Evolutionary conservation across 2,113 vertebrate genomes (phyloP).

Genomic region (Balaeniceps rex): DNA sequence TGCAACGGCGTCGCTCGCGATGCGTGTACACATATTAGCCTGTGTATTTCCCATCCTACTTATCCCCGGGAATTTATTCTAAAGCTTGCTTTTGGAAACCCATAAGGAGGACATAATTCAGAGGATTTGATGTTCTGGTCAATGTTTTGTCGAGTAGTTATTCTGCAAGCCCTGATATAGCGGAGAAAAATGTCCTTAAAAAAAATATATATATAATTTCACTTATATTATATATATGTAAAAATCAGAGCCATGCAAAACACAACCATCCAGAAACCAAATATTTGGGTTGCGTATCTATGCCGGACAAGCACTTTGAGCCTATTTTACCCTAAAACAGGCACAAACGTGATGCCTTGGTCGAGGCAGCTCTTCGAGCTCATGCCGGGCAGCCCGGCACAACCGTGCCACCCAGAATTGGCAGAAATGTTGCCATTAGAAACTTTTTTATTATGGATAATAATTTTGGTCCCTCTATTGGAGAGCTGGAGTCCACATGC

Average conservation of each 20-base stretch:
- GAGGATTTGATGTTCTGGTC: slow-evolving; percentile 68
- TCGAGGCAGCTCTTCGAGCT: background rate
- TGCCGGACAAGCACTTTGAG: background rate
- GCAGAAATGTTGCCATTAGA: background rate
- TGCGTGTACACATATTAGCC: slow-evolving; percentile 56
- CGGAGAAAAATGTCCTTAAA: background rate
- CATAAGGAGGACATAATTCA: slow-evolving; percentile 70
- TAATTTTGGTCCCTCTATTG: background rate
- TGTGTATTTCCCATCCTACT: slow-evolving; percentile 28
- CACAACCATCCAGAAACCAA: background rate
- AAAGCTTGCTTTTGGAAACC: slow-evolving; percentile 75
- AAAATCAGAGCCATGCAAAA: background rate
- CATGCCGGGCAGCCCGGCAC: background rate
- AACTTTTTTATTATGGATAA: background rate
- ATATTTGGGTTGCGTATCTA: background rate
- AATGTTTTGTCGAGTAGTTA: slow-evolving; percentile 47
- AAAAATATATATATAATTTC: background rate
- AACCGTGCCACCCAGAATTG: background rate
- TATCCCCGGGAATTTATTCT: slow-evolving; percentile 74
- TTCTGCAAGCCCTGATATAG: background rate
- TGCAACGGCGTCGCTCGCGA: background rate
- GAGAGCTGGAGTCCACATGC: background rate
- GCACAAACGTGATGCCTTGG: background rate
- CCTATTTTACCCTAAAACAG: background rate
- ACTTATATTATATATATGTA: background rate